These are phyloP conservation scores for Thumatha senex DNA, from an alignment of 2,888 invertebrate species.

Conservation along the genomic window DNA sequence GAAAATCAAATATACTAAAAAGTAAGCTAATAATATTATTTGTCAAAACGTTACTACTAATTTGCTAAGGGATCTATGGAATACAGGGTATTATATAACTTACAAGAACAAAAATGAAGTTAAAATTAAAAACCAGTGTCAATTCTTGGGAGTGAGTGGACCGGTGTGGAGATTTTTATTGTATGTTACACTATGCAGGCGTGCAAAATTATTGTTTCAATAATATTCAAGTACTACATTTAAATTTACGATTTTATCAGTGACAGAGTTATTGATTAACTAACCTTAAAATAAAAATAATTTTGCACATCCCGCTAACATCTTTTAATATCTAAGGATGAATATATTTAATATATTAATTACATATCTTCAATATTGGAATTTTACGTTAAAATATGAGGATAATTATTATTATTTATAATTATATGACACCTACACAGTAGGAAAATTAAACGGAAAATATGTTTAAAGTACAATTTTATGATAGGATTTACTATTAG, in stretches of 20 bases:
- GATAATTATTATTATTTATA: slow-evolving; percentile 32
- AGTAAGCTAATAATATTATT: slow-evolving; percentile 43
- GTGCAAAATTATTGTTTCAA: slow-evolving; percentile 25
- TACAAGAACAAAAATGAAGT: slow-evolving; percentile 35
- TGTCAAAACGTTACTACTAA: slow-evolving; percentile 64
- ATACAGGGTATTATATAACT: slow-evolving; percentile 67
- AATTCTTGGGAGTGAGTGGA: slow-evolving; percentile 48
- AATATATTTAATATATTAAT: slow-evolving; percentile 34
- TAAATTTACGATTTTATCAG: not conserved
- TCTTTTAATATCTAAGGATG: slow-evolving; percentile 36
- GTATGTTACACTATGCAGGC: slow-evolving; percentile 24
- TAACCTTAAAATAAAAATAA: slow-evolving; percentile 12
- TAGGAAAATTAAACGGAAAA: slow-evolving; percentile 53
- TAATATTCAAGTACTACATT: not conserved
- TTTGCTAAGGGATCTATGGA: slow-evolving; percentile 76
- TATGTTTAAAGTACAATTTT: slow-evolving; percentile 30
- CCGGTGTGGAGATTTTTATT: slow-evolving; percentile 52
- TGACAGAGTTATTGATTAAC: no score
- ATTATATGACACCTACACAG: slow-evolving; percentile 56
- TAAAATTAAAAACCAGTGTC: slow-evolving; percentile 30
- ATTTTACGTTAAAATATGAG: slow-evolving; percentile 32
- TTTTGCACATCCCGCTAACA: slow-evolving; percentile 22
- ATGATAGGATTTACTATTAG: slow-evolving; percentile 26
- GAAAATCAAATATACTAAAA: slow-evolving; percentile 10
- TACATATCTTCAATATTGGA: slow-evolving; percentile 39